Percentiles rank a stretch among this genome's conserved stretches.
phyloP scores from a whole-genome alignment of 30 jellyfish, hydroid and myxozoan species.

The Pseudorhiza aurosa region DNA sequence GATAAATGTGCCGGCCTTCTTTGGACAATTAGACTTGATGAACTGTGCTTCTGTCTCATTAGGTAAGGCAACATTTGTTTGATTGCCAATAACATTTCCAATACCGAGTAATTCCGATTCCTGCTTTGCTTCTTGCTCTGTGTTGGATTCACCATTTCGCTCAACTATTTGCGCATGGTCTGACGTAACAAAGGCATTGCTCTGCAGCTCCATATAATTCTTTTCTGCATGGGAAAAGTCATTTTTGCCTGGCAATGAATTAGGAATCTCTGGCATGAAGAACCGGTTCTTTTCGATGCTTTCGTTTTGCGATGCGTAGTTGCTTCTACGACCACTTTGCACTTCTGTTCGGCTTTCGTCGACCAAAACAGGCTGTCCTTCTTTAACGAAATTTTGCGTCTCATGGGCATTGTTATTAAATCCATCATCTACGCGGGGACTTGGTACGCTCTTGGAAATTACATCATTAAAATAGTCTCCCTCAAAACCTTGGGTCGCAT shows the following conservation, averaged over 20 bases:
- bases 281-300: background rate
- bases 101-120: too few relatives aligned
- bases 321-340: background rate
- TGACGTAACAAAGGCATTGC: background rate
- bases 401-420: too few relatives aligned
- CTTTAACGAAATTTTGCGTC: too few relatives aligned
- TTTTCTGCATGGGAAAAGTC: background rate
- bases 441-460: too few relatives aligned
- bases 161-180: background rate
- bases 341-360: background rate
- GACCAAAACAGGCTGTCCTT: background rate
- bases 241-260: background rate
- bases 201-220: background rate
- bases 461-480: too few relatives aligned
- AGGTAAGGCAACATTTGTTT: too few relatives aligned
- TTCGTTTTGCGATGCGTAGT: background rate
- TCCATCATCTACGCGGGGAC: too few relatives aligned
- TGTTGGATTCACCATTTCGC: background rate
- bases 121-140: background rate
- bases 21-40: too few relatives aligned
- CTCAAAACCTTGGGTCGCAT: too few relatives aligned
- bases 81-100: too few relatives aligned
- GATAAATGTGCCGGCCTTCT: background rate
- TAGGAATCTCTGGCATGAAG: background rate
- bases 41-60: too few relatives aligned